These are phyloP conservation scores for Heteropelma amictum DNA, from an alignment of 2,888 invertebrate species.

Conservation along the genomic window DNA sequence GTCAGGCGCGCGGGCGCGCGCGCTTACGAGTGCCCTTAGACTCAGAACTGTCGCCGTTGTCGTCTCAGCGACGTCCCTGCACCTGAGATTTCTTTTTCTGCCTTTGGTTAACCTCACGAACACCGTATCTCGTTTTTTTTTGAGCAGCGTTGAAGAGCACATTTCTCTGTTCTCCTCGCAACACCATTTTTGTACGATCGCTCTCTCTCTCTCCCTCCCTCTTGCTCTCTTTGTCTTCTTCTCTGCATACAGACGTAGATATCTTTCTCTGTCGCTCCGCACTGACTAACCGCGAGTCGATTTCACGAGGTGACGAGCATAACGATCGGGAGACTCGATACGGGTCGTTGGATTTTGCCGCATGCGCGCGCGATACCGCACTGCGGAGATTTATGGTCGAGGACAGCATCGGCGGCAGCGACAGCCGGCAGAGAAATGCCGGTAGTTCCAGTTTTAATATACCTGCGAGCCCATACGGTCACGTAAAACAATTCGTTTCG, in stretches of 20 bases:
- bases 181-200: constrained; percentile 31
- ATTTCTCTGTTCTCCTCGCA: constrained; percentile 20
- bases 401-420: constrained; percentile 39
- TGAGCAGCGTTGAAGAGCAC: constrained; percentile 46
- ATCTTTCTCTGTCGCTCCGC: constrained; percentile 48
- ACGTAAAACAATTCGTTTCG: constrained; percentile 33
- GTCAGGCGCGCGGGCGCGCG: background rate
- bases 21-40: background rate
- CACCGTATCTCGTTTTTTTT: constrained; percentile 48
- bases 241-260: background rate
- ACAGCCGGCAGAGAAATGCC: constrained; percentile 37
- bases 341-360: constrained; percentile 58
- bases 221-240: constrained; percentile 38
- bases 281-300: constrained; percentile 62
- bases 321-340: constrained; percentile 59
- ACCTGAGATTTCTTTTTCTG: constrained; percentile 36
- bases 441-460: constrained; percentile 48
- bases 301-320: constrained; percentile 60
- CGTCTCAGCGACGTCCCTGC: constrained; percentile 38
- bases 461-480: background rate
- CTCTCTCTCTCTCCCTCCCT: constrained; percentile 18
- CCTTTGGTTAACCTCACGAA: constrained; percentile 35
- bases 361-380: constrained; percentile 55
- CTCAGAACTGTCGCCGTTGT: constrained; percentile 5
- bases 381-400: constrained; percentile 57